Conservation (phyloP, 2,113 vertebrate species). For the Proterorhinus semilunaris region DNA sequence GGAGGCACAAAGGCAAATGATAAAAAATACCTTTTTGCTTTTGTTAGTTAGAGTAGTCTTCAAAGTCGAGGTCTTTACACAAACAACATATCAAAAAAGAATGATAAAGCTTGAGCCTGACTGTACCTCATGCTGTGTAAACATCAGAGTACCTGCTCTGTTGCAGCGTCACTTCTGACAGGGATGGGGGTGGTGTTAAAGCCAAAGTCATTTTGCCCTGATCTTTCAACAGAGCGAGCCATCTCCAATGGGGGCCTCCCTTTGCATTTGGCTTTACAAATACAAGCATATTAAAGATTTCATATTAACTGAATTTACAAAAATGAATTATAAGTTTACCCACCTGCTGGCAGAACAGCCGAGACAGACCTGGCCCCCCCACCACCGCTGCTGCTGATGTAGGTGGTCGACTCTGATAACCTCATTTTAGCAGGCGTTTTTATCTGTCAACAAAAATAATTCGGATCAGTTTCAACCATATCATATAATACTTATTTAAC, state of each 20-base stretch:
- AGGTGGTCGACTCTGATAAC: conserved; percentile 83
- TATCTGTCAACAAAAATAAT: conserved; percentile 60
- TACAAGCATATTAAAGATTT: background rate
- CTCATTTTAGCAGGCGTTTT: conserved; percentile 77
- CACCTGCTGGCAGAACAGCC: conserved; percentile 54
- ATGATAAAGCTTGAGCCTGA: background rate
- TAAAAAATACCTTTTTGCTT: conserved; percentile 46
- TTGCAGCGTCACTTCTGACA: conserved; percentile 15
- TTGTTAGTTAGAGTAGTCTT: conserved; percentile 40
- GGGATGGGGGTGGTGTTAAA: conserved; percentile 8
- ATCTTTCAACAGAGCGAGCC: conserved; percentile 66
- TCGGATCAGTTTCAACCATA: background rate
- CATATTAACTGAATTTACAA: background rate
- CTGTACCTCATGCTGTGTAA: background rate
- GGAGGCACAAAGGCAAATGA: background rate
- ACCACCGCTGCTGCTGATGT: conserved; percentile 68
- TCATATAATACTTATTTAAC: too few relatives aligned
- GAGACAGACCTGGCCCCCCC: conserved; percentile 49
- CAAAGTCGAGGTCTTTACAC: conserved; percentile 11
- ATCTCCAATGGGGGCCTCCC: conserved; percentile 80
- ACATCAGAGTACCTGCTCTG: conserved; percentile 38
- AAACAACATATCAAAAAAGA: background rate
- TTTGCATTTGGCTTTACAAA: conserved; percentile 52
- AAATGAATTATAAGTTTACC: conserved; percentile 18
- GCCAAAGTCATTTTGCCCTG: conserved; percentile 23